A percentile compares a stretch with the other conserved stretches of the same genome.
Evolutionary conservation across 2,888 invertebrate species (phyloP).

Genomic region (Ceratothoa steindachneri): DNA sequence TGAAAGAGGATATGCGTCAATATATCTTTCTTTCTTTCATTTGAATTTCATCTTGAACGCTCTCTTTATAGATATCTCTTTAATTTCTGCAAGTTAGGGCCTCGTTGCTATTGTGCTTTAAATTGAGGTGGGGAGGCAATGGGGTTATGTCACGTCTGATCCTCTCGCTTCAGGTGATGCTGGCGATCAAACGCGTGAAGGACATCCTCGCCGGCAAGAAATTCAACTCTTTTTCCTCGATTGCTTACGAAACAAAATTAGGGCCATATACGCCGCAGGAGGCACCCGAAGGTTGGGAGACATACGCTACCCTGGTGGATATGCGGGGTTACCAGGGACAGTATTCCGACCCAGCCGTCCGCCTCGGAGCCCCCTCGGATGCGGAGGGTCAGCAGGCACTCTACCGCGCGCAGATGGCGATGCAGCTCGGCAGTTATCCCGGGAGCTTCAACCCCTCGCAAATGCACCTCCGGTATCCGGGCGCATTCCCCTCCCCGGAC

Average conservation of each 20-base stretch:
- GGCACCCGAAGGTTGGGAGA: conserved; percentile 22
- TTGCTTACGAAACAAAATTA: neutral
- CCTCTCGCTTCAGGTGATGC: conserved; percentile 64
- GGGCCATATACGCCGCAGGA: conserved; percentile 4
- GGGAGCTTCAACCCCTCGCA: neutral
- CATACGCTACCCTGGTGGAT: conserved; percentile 29
- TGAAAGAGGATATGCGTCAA: too few relatives aligned
- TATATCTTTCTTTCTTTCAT: too few relatives aligned
- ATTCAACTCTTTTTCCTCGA: conserved; percentile 49
- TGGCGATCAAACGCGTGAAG: conserved; percentile 94
- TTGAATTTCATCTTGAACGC: too few relatives aligned
- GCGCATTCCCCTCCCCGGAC: conserved; percentile 11
- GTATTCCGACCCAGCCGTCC: conserved; percentile 11
- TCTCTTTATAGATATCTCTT: too few relatives aligned
- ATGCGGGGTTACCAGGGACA: conserved; percentile 39
- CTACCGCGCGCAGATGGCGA: neutral
- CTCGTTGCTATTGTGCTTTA: too few relatives aligned
- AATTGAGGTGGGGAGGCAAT: too few relatives aligned
- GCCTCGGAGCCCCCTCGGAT: conserved; percentile 24
- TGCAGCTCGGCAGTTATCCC: neutral
- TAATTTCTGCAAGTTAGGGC: too few relatives aligned
- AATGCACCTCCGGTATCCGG: neutral
- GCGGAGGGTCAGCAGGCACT: conserved; percentile 18
- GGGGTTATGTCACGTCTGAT: too few relatives aligned
- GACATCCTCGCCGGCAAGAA: conserved; percentile 81